Conservation (phyloP, 1,140 invertebrate genomes). For the Anadara kagoshimensis region DNA sequence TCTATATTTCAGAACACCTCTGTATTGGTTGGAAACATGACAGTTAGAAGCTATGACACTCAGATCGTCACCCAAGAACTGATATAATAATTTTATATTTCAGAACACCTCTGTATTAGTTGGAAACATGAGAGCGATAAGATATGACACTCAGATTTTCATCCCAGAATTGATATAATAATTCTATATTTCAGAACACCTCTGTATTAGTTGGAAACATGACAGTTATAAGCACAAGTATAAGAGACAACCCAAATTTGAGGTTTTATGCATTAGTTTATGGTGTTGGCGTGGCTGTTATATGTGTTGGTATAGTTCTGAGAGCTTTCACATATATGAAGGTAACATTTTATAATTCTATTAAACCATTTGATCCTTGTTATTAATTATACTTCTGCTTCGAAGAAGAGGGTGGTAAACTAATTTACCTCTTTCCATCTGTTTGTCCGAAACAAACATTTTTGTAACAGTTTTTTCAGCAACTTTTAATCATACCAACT, state of each 20-base stretch:
- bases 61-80: too few relatives aligned
- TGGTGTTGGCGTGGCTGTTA: constrained; percentile 73
- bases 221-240: constrained; percentile 60
- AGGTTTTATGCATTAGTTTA: constrained; percentile 77
- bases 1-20: not conserved
- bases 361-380: too few relatives aligned
- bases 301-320: constrained; percentile 77
- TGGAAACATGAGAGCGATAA: not conserved
- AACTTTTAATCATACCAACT: too few relatives aligned
- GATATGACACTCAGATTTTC: not conserved
- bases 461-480: too few relatives aligned
- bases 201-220: constrained; percentile 2
- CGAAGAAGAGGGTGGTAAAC: too few relatives aligned
- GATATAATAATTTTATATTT: not conserved
- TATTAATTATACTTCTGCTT: too few relatives aligned
- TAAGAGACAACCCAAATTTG: constrained; percentile 76
- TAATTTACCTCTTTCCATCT: too few relatives aligned
- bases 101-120: not conserved
- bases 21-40: not conserved
- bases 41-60: constrained; percentile 1
- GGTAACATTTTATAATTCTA: constrained; percentile 53
- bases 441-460: too few relatives aligned
- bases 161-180: too few relatives aligned
- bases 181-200: not conserved
- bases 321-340: constrained; percentile 78